Conservation (phyloP, 2,797 vertebrate genomes). For the Poecilia velifera region DNA sequence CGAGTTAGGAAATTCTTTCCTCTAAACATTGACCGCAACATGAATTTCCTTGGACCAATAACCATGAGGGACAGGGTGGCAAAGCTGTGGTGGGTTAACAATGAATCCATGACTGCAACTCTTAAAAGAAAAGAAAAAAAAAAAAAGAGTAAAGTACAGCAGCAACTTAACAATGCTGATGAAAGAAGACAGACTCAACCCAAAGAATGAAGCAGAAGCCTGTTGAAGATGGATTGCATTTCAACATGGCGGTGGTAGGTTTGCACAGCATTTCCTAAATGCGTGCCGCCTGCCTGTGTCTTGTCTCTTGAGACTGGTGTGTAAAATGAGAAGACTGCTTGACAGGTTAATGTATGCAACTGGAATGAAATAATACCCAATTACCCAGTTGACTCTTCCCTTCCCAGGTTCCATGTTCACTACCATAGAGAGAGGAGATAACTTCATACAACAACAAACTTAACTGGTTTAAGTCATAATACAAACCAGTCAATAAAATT, state of each 20-base stretch:
- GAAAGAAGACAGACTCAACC: constrained; percentile 40
- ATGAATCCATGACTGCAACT: constrained; percentile 27
- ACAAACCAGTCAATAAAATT: neutral
- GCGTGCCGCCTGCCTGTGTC: constrained; percentile 65
- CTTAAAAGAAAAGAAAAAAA: constrained; percentile 14
- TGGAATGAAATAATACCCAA: constrained; percentile 81
- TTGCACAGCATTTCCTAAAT: constrained; percentile 72
- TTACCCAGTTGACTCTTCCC: constrained; percentile 56
- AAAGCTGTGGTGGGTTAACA: constrained; percentile 22
- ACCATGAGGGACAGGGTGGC: constrained; percentile 33
- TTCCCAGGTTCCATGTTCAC: constrained; percentile 44
- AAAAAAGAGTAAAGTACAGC: constrained; percentile 21
- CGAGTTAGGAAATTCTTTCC: constrained; percentile 69
- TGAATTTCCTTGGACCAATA: constrained; percentile 56
- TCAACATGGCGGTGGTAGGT: constrained; percentile 54
- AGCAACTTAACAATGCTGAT: constrained; percentile 25
- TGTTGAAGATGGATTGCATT: constrained; percentile 55
- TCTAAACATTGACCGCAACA: constrained; percentile 64
- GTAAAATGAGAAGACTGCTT: constrained; percentile 79
- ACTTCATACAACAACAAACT: constrained; percentile 15
- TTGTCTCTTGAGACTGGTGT: constrained; percentile 66
- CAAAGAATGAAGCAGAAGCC: constrained; percentile 53
- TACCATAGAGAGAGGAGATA: constrained; percentile 9
- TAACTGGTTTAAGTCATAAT: constrained; percentile 2
- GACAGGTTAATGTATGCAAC: constrained; percentile 85